A percentile compares a stretch with the other conserved stretches of the same genome.
Evolutionary conservation across 2,113 vertebrate species (phyloP).

Genomic region (Microcebus griseorufus): DNA sequence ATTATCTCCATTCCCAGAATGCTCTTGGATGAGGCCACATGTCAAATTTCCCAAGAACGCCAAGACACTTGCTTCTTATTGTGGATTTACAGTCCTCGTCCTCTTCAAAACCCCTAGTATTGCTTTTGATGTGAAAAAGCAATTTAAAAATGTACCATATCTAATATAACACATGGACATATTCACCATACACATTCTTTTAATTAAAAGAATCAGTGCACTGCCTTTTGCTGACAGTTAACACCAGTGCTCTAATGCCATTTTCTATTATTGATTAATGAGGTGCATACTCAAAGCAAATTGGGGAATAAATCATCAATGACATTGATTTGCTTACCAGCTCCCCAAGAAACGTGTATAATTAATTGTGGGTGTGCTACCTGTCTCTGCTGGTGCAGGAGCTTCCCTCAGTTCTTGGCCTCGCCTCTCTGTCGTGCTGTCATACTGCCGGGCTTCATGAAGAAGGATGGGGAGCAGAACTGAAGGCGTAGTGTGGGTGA

Average conservation of each 20-base stretch:
- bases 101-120: slow-evolving; percentile 42
- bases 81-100: slow-evolving; percentile 43
- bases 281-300: slow-evolving; percentile 73
- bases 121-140: slow-evolving; percentile 68
- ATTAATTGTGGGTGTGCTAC: slow-evolving; percentile 67
- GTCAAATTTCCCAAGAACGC: slow-evolving; percentile 42
- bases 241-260: slow-evolving; percentile 44
- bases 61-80: slow-evolving; percentile 28
- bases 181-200: slow-evolving; percentile 69
- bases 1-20: slow-evolving; percentile 65
- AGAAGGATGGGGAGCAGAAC: background rate
- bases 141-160: slow-evolving; percentile 55
- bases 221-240: slow-evolving; percentile 70
- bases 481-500: background rate
- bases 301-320: slow-evolving; percentile 76
- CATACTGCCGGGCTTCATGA: background rate
- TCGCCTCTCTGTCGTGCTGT: background rate
- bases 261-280: slow-evolving; percentile 76
- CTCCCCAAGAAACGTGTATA: slow-evolving; percentile 53
- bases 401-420: background rate
- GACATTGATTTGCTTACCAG: slow-evolving; percentile 77
- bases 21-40: slow-evolving; percentile 27
- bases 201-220: slow-evolving; percentile 54
- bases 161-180: slow-evolving; percentile 57
- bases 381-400: background rate